Evolutionary conservation across 2,797 vertebrate species (phyloP), one percentile per base, ranked within the genome.

Genomic region (Pristis pectinata): DNA sequence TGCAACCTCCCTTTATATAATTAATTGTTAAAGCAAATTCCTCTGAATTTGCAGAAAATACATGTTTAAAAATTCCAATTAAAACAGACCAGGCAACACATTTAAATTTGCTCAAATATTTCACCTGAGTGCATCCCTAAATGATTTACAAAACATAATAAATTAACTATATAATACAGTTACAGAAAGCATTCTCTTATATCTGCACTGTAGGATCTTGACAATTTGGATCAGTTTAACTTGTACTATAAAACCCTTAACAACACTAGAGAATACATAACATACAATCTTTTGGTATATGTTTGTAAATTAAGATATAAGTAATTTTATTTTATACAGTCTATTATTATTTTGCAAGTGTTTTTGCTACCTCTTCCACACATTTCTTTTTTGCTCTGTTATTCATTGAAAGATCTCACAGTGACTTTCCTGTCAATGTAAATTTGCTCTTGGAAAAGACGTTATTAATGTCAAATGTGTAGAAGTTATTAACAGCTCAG

Each of bases 231-330:
- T 53, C 70, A 74, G 24, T 74, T 30, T 74, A 74, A 49, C 27
- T 44, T 44, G 67, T 72, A 93, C 67, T 24, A 70, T 44, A 93
- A n/a, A 93, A 93, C 15, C 64, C 34, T 91, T 61, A 41, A n/a
- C 10, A 34, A 67, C n/a, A 70, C 37, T 67, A 93, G 10, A 93
- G n/a, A 41, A 76, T 94, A 53, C 27, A 76, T 34, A 74, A 44
- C 44, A 34, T 94, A 76, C 30, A 74, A 72, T 76, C 44, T 94
- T 94, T 94, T 94, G 92, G 70, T 94, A n/a, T 53, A 53, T 74
- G 70, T 74, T 94, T 94, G 15, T 94, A 49, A 74, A 44, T 74
- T 53, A 94, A 74, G 41, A 30, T 41, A 59, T 1, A 10, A 67
- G 64, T 72, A 7, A 44, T 30, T 49, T 70, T n/a, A 41, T 91